A percentile compares a stretch with the other conserved stretches of the same genome.
phyloP scores from a whole-genome alignment of 1,140 invertebrate genomes.

The Drosophila takahashii region DNA sequence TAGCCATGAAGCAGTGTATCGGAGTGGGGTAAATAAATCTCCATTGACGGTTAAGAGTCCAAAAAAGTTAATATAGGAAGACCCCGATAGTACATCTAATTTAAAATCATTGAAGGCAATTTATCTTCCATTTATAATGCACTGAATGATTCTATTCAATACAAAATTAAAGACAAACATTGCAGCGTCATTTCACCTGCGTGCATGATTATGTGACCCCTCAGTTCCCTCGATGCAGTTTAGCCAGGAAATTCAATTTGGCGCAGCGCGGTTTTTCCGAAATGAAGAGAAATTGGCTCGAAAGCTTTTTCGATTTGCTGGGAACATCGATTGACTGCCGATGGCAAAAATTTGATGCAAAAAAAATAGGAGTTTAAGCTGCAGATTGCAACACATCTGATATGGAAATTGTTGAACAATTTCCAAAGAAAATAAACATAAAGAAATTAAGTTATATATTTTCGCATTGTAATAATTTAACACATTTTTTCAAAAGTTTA shows the following conservation, averaged over 20 bases:
- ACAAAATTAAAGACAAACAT: conserved; percentile 53
- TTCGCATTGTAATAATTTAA: too few relatives aligned
- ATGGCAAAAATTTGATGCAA: neutral
- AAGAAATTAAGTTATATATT: too few relatives aligned
- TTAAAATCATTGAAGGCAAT: conserved; percentile 35
- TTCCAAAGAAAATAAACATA: too few relatives aligned
- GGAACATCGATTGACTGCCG: neutral
- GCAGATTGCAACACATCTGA: neutral
- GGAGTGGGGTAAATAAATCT: neutral
- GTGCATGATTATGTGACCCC: conserved; percentile 23
- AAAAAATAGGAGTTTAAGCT: conserved; percentile 1
- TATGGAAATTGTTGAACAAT: neutral
- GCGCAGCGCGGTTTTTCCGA: conserved; percentile 44
- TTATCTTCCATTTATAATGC: conserved; percentile 46
- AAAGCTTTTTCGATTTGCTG: conserved; percentile 8
- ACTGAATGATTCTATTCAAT: conserved; percentile 25
- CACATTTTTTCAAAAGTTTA: too few relatives aligned
- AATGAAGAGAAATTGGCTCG: conserved; percentile 62
- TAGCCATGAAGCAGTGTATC: neutral
- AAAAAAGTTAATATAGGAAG: neutral
- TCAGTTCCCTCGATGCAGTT: conserved; percentile 16
- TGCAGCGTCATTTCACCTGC: conserved; percentile 53
- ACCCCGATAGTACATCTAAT: neutral
- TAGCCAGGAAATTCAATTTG: conserved; percentile 69
- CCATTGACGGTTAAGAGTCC: neutral